phyloP scores from a whole-genome alignment of 2,113 vertebrate species.

The Passer montanus region DNA sequence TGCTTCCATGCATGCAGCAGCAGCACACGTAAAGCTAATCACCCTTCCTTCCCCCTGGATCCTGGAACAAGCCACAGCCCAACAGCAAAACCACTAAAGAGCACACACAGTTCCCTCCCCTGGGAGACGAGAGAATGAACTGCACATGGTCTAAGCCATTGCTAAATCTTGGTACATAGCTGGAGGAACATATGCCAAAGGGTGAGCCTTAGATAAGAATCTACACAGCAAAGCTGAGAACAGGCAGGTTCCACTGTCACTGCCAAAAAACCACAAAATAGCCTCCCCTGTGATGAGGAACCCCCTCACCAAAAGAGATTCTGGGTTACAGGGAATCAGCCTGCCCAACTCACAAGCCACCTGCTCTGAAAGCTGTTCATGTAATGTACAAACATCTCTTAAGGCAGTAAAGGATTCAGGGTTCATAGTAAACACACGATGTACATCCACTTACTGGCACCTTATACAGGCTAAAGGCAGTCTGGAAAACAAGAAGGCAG shows the following conservation, averaged over 20 bases:
- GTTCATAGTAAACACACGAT: rapidly evolving
- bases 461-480: neutral
- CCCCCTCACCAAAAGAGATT: neutral
- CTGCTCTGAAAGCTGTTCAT: neutral
- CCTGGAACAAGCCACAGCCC: constrained; percentile 42
- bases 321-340: neutral
- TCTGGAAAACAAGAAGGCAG: neutral
- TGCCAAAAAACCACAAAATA: neutral
- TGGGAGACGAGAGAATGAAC: constrained; percentile 35
- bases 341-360: neutral
- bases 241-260: neutral
- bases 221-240: neutral
- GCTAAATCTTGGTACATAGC: neutral
- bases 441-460: neutral
- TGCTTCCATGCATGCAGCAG: neutral
- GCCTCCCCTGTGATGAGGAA: neutral
- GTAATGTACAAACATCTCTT: neutral
- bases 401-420: neutral
- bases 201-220: neutral
- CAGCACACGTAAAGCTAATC: neutral
- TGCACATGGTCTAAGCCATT: neutral
- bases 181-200: neutral
- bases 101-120: constrained; percentile 18
- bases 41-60: constrained; percentile 13
- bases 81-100: constrained; percentile 48